Conservation (phyloP, 1,140 invertebrate species). For the Helicorthomorpha holstii region DNA sequence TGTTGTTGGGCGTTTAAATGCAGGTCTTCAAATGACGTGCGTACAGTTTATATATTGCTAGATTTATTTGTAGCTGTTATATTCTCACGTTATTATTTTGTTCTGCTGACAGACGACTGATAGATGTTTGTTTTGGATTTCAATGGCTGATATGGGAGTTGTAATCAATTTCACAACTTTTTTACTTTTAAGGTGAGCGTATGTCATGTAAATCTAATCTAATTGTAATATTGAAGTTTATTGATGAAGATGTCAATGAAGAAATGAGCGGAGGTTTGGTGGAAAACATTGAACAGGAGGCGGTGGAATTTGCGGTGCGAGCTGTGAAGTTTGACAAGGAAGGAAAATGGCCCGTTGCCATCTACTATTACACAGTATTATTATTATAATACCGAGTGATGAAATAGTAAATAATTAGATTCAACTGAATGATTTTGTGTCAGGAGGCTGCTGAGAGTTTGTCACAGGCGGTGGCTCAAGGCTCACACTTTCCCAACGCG, state of each 20-base stretch:
- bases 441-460: background rate
- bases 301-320: conserved; percentile 29
- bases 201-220: too few relatives aligned
- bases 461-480: background rate
- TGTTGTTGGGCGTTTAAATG: too few relatives aligned
- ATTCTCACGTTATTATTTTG: too few relatives aligned
- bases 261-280: conserved; percentile 2
- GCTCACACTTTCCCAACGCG: background rate
- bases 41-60: too few relatives aligned
- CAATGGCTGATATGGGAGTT: too few relatives aligned
- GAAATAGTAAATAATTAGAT: background rate
- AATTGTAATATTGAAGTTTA: too few relatives aligned
- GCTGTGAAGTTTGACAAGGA: conserved; percentile 47
- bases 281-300: conserved; percentile 11
- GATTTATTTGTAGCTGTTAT: too few relatives aligned
- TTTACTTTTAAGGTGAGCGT: too few relatives aligned
- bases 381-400: background rate
- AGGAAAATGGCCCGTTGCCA: conserved; percentile 38
- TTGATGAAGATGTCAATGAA: background rate
- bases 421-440: background rate
- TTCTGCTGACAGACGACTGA: too few relatives aligned
- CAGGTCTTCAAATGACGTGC: too few relatives aligned
- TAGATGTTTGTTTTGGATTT: too few relatives aligned
- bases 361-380: conserved; percentile 45
- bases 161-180: too few relatives aligned